Percentiles rank a stretch among this genome's conserved stretches.
These are phyloP conservation scores for Danio tinwini DNA, from an alignment of 2,797 vertebrate species.

Conservation along the genomic window DNA sequence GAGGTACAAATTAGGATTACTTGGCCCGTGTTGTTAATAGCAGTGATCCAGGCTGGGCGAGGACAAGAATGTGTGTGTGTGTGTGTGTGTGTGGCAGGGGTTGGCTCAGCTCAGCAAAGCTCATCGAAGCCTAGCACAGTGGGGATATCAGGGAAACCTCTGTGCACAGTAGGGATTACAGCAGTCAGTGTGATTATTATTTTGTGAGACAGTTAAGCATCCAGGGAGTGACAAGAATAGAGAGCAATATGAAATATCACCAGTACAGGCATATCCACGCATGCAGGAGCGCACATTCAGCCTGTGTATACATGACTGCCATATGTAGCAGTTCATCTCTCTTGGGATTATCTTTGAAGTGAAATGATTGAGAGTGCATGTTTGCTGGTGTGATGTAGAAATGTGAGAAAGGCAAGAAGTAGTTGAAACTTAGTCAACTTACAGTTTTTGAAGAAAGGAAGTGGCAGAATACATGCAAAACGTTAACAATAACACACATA, in stretches of 20 bases:
- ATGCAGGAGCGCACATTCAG: not conserved
- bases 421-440: not conserved
- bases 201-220: conserved; percentile 54
- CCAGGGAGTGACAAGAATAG: conserved; percentile 46
- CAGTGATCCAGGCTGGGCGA: conserved; percentile 36
- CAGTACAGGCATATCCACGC: not conserved
- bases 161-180: conserved; percentile 51
- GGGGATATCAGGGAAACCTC: conserved; percentile 51
- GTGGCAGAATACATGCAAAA: too few species aligned
- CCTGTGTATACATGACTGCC: conserved; percentile 21
- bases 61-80: conserved; percentile 25
- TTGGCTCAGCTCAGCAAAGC: conserved; percentile 40
- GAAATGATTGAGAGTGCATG: conserved; percentile 6
- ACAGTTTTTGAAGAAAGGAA: not conserved
- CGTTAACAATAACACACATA: too few species aligned
- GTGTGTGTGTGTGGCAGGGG: conserved; percentile 22
- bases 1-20: conserved; percentile 57
- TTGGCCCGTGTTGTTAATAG: conserved; percentile 42
- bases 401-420: not conserved
- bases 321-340: conserved; percentile 1
- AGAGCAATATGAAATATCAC: conserved; percentile 39
- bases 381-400: not conserved
- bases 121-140: conserved; percentile 39
- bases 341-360: conserved; percentile 35
- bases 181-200: conserved; percentile 47